These are phyloP conservation scores for Phataginus tricuspis DNA, from an alignment of 2,797 vertebrate genomes.

Conservation along the genomic window DNA sequence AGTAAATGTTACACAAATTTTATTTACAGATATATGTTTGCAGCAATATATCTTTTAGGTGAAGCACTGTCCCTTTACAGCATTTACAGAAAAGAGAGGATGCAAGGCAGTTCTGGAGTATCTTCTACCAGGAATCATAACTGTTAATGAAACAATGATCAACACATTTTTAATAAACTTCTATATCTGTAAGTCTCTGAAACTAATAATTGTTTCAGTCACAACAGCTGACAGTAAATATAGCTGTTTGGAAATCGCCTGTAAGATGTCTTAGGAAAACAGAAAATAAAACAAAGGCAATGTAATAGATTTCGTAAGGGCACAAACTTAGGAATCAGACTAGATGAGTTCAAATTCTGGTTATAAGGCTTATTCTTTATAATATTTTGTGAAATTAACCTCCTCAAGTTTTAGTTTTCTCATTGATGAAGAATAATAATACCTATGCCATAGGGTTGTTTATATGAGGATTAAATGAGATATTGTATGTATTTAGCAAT, in stretches of 20 bases:
- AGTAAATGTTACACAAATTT: not conserved
- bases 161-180: conserved; percentile 32
- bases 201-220: conserved; percentile 40
- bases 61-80: not conserved
- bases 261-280: conserved; percentile 22
- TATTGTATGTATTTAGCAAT: not conserved
- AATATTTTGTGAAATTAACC: conserved; percentile 37
- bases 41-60: not conserved
- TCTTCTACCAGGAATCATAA: conserved; percentile 12
- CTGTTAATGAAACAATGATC: not conserved
- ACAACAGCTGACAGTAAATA: not conserved
- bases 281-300: not conserved
- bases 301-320: not conserved
- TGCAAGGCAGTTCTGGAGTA: not conserved
- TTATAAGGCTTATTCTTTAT: not conserved
- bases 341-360: conserved; percentile 6
- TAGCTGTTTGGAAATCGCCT: conserved; percentile 34
- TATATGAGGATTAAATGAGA: not conserved
- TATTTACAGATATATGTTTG: not conserved
- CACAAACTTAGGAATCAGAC: not conserved
- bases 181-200: not conserved
- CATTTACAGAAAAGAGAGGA: not conserved
- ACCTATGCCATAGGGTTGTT: not conserved
- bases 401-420: not conserved
- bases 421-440: not conserved